A percentile compares a stretch with the other conserved stretches of the same genome.
These are phyloP conservation scores for Alosa alosa DNA, from an alignment of 2,113 vertebrate species.

Conservation along the genomic window DNA sequence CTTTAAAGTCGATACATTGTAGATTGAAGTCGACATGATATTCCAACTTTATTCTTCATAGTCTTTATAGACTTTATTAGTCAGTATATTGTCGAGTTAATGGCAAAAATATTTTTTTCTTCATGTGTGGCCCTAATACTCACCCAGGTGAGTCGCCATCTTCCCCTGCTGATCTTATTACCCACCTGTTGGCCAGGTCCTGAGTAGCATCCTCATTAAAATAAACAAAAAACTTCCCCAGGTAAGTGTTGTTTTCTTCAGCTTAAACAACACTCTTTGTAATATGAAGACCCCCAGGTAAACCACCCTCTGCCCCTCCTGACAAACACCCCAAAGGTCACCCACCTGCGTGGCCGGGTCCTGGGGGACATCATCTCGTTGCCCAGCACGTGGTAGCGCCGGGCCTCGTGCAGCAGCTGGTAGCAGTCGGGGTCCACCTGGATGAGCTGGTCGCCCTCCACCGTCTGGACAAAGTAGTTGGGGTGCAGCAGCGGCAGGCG, in stretches of 20 bases:
- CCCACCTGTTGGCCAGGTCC: no score
- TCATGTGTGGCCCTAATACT: no score
- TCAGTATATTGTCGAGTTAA: no score
- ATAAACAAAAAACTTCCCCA: no score
- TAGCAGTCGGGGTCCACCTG: conserved; percentile 96
- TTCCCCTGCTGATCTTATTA: no score
- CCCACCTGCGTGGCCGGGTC: conserved; percentile 91
- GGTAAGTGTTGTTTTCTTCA: not conserved
- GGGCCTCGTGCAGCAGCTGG: conserved; percentile 92
- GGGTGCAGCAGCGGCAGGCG: conserved; percentile 91
- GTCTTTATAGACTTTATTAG: no score
- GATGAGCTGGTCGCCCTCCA: conserved; percentile 94
- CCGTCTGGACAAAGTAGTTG: conserved; percentile 98
- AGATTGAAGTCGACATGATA: no score
- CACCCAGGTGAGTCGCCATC: no score
- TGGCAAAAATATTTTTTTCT: no score
- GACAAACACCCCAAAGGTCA: not conserved
- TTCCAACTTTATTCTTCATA: no score
- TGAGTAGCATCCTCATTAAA: no score
- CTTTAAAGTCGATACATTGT: no score
- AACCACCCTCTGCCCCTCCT: conserved; percentile 18
- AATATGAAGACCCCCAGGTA: not conserved
- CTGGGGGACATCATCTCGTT: conserved; percentile 99
- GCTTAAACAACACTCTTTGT: not conserved
- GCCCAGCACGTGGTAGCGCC: conserved; percentile 94